Percentiles rank a stretch among this genome's conserved stretches.
Evolutionary conservation across 35 echinoderm and acorn worm genomes (phyloP).

Genomic region (Heliocidaris erythrogramma): DNA sequence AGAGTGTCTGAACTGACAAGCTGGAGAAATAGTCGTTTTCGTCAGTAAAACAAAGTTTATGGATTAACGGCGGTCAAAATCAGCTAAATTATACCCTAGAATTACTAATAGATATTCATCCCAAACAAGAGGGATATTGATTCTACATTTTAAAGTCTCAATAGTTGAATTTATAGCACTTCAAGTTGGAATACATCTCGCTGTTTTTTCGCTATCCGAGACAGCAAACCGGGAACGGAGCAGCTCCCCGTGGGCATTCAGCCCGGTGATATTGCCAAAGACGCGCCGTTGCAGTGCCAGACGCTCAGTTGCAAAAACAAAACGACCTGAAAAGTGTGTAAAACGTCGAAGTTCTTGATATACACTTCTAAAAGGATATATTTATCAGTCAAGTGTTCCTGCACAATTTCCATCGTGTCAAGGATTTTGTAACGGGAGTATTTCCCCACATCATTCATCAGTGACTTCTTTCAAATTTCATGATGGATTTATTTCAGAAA

Average conservation of each 20-base stretch:
- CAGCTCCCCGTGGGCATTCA: background rate
- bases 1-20: too few species aligned
- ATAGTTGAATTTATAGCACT: background rate
- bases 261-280: background rate
- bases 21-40: too few species aligned
- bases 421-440: background rate
- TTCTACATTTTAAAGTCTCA: background rate
- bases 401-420: too few species aligned
- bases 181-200: background rate
- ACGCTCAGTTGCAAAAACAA: background rate
- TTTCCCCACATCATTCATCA: background rate
- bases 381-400: background rate
- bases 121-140: background rate
- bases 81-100: background rate
- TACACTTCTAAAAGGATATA: background rate
- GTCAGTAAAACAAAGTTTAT: too few species aligned
- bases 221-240: background rate
- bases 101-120: background rate
- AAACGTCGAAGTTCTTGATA: background rate
- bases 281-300: background rate
- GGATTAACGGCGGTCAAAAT: background rate
- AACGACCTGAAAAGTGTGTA: background rate
- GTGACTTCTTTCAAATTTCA: background rate
- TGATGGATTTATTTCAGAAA: slow-evolving; percentile 50
- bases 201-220: background rate